phyloP scores from a whole-genome alignment of 2,888 invertebrate species.

The Seladonia tumulorum region DNA sequence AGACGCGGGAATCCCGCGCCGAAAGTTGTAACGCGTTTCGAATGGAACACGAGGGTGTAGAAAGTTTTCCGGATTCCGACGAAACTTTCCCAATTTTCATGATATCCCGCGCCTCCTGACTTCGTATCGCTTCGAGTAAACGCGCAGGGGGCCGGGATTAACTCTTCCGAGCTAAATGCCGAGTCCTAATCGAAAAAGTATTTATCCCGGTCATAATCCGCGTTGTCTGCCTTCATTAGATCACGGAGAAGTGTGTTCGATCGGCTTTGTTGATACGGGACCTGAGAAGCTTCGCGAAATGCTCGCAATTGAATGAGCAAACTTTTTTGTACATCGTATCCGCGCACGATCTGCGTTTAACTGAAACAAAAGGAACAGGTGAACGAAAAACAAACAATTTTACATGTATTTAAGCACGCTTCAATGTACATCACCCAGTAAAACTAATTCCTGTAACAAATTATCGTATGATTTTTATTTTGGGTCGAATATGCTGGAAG shows the following conservation, averaged over 20 bases:
- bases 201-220: background rate
- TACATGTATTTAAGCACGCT: background rate
- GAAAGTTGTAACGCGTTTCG: slow-evolving; percentile 9
- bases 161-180: background rate
- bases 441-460: background rate
- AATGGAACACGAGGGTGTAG: background rate
- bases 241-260: background rate
- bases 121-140: background rate
- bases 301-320: background rate
- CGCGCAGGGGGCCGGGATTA: slow-evolving; percentile 25
- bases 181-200: slow-evolving; percentile 1
- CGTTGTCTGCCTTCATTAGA: background rate
- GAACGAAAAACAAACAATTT: background rate
- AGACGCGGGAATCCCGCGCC: background rate
- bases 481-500: too few relatives aligned
- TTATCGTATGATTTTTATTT: too few relatives aligned
- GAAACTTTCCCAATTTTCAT: slow-evolving; percentile 47
- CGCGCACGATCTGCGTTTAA: background rate
- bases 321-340: background rate
- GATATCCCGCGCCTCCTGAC: slow-evolving; percentile 17
- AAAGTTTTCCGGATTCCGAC: slow-evolving; percentile 14
- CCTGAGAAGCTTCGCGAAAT: background rate
- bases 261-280: background rate
- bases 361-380: background rate
- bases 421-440: background rate